Base-by-base conservation (phyloP, 2,888 invertebrate genomes). In the Itoplectis maculator region DNA sequence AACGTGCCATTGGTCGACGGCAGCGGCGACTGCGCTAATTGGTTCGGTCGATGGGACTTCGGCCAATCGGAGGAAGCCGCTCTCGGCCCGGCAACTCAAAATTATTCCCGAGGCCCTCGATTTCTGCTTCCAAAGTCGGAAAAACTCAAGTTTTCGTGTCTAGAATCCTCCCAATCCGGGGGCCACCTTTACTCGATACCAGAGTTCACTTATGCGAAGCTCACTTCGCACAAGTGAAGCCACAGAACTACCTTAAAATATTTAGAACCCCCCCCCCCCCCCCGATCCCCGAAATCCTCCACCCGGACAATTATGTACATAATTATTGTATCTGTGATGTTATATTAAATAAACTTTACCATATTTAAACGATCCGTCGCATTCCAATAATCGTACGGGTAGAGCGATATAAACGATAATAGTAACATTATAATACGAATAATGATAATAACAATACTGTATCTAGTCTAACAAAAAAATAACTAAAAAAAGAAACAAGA, bases 241-340 rank as follows among this genome's bases (percentile, higher is more conserved):
- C n/a, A n/a, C n/a, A n/a, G n/a, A n/a, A n/a, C n/a, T n/a, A n/a
- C n/a, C n/a, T n/a, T n/a, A n/a, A n/a, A n/a, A n/a, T n/a, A n/a
- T 47, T 75, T 81, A 56, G 54, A 79, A 84, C 49, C 65, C 40
- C 56, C 65, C 73, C 49, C 59, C 13, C 37, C 45, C 63, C 29
- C 49, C 63, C 18, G 42, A 54, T 23, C 35, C 63, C 61, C 9
- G 54, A n/a, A n/a, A n/a, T 47, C 74, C 63, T 82, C 87, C 86
- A 86, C 84, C 88, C 86, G 86, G 83, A 88, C 88, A 88, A 89
- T 88, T 89, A 88, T 92, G 92, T 91, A 92, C 88, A 92, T 92
- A 91, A 91, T 92, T 91, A 92, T 91, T 90, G 90, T 92, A 92
- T 92, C 92, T 92, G 92, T 92, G 91, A 92, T 91, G 90, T 92